A percentile compares a stretch with the other conserved stretches of the same genome.
phyloP scores from a whole-genome alignment of 2,113 vertebrate genomes.

The Arothron firmamentum region DNA sequence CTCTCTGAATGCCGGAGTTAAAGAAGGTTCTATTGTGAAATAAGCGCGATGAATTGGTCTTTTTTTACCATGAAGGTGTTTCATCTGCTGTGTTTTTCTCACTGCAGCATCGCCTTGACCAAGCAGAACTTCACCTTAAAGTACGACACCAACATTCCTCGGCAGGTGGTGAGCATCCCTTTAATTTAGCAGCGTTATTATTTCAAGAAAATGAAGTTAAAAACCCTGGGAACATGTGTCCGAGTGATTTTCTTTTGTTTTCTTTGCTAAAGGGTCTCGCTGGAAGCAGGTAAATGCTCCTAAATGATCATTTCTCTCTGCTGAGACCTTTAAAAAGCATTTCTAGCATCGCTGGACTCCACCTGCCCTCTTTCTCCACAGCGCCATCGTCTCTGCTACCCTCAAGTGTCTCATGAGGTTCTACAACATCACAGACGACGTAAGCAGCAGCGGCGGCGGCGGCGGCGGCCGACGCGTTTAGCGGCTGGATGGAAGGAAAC shows the following conservation, averaged over 20 bases:
- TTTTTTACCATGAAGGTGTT: too few species aligned
- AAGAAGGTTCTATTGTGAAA: too few species aligned
- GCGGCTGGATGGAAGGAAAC: too few species aligned
- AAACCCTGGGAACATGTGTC: too few species aligned
- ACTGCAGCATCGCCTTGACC: conserved; percentile 76
- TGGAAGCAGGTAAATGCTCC: conserved; percentile 75
- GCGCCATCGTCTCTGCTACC: conserved; percentile 80
- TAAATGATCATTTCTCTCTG: neutral
- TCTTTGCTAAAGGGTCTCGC: conserved; percentile 73
- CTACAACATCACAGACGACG: conserved; percentile 80
- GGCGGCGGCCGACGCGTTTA: too few species aligned
- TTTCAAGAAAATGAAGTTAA: neutral
- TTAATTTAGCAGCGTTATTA: neutral
- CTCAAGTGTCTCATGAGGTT: conserved; percentile 81
- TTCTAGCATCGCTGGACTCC: neutral
- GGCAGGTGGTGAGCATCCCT: conserved; percentile 76
- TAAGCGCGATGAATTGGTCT: too few species aligned
- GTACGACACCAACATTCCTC: conserved; percentile 83
- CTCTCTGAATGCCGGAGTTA: too few species aligned
- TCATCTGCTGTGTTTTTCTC: too few species aligned
- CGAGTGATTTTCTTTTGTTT: conserved; percentile 6
- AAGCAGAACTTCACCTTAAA: conserved; percentile 84
- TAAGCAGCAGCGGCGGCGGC: too few species aligned
- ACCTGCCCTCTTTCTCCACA: conserved; percentile 34
- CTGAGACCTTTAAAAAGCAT: neutral